Evolutionary conservation across 2,113 vertebrate species (phyloP).

Genomic region (Taxidea taxus): DNA sequence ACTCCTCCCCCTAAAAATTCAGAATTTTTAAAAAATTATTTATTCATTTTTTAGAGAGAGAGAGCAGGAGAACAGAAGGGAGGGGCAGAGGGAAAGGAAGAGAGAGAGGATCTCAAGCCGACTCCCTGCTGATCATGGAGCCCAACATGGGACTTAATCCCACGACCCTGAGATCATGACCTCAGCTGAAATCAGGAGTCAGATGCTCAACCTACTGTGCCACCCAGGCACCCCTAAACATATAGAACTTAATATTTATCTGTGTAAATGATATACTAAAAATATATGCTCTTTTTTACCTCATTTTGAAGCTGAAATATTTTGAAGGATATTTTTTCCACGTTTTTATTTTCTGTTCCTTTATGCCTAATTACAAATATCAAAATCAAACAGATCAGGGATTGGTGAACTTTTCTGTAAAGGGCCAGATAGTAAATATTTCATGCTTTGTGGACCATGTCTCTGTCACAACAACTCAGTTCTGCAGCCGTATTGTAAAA

Average conservation of each 20-base stretch:
- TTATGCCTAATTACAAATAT: neutral
- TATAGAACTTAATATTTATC: neutral
- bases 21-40: neutral
- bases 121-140: neutral
- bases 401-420: neutral
- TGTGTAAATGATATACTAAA: neutral
- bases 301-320: neutral
- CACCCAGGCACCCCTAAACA: neutral
- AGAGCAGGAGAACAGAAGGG: neutral
- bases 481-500: neutral
- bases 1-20: conserved; percentile 16
- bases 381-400: neutral
- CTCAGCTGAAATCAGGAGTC: neutral
- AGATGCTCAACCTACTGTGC: neutral
- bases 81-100: neutral
- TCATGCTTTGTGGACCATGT: neutral
- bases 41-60: neutral
- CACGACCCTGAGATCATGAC: neutral
- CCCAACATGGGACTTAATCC: neutral
- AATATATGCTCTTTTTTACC: neutral
- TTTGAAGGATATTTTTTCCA: neutral
- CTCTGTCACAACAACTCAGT: neutral
- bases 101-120: neutral
- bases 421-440: neutral
- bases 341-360: neutral